A percentile compares a stretch with the other conserved stretches of the same genome.
Conservation (phyloP, 1,140 invertebrate genomes). For the Proales similis region DNA sequence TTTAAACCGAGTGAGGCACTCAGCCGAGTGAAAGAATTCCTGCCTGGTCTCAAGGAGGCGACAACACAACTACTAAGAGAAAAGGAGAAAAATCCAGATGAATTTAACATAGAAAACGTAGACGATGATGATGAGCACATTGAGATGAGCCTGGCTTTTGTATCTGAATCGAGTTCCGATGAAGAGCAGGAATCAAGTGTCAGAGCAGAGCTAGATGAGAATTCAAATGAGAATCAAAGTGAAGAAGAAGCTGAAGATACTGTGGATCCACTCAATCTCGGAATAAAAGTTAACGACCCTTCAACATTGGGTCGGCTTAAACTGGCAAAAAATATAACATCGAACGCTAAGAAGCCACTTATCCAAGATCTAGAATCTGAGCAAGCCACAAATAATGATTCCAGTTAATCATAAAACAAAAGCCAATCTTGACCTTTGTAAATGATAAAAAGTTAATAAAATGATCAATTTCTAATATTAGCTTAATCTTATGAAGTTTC, state of each 20-base stretch:
- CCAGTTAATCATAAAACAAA: too few relatives aligned
- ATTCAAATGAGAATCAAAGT: neutral
- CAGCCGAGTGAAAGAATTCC: slow-evolving; percentile 28
- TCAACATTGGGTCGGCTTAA: too few relatives aligned
- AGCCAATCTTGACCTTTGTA: too few relatives aligned
- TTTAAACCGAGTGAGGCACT: slow-evolving; percentile 17
- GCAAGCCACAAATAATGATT: too few relatives aligned
- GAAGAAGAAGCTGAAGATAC: slow-evolving; percentile 9
- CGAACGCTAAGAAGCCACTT: slow-evolving; percentile 4
- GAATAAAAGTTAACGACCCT: slow-evolving; percentile 13
- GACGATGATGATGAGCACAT: slow-evolving; percentile 34
- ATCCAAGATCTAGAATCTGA: too few relatives aligned
- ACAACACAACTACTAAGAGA: slow-evolving; percentile 29
- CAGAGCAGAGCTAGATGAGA: neutral
- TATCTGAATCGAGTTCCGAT: slow-evolving; percentile 30
- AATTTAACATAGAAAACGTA: slow-evolving; percentile 36
- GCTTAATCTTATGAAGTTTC: too few relatives aligned
- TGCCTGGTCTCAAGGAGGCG: slow-evolving; percentile 20
- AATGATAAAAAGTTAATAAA: too few relatives aligned
- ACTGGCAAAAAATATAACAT: slow-evolving; percentile 25
- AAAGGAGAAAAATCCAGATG: slow-evolving; percentile 26
- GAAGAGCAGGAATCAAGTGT: neutral
- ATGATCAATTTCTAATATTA: neutral
- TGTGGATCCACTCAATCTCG: slow-evolving; percentile 11
- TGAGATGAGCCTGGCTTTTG: slow-evolving; percentile 30